Evolutionary conservation across 1,140 invertebrate species (phyloP).

Genomic region (Lepidostoma basale): DNA sequence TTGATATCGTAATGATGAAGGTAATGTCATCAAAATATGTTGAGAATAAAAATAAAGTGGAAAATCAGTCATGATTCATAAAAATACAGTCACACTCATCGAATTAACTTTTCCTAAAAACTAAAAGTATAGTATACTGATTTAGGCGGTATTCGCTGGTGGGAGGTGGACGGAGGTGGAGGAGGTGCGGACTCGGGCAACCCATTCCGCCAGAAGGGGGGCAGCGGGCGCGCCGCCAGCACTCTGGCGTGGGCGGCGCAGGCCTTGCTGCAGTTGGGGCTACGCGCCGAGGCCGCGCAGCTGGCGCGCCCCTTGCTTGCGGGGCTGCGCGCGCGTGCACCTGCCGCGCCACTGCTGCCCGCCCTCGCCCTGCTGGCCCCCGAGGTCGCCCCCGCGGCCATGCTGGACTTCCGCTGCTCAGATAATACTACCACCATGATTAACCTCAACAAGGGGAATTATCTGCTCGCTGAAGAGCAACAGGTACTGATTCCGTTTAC

Average conservation of each 20-base stretch:
- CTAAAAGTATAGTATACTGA: conserved; percentile 28
- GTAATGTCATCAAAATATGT: too few relatives aligned
- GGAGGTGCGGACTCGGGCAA: conserved; percentile 69
- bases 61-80: neutral
- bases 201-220: conserved; percentile 71
- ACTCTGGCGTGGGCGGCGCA: conserved; percentile 85
- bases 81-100: neutral
- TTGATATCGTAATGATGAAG: too few relatives aligned
- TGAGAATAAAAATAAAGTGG: too few relatives aligned
- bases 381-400: conserved; percentile 2
- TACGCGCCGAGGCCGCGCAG: conserved; percentile 73
- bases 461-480: conserved; percentile 35
- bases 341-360: conserved; percentile 15
- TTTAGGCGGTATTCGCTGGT: conserved; percentile 71
- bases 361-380: conserved; percentile 25
- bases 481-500: too few relatives aligned
- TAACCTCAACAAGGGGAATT: conserved; percentile 31
- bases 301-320: conserved; percentile 83
- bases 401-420: conserved; percentile 34
- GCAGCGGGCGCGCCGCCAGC: conserved; percentile 75
- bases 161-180: conserved; percentile 67
- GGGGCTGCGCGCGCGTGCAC: conserved; percentile 6
- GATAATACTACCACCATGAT: conserved; percentile 27
- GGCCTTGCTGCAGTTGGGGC: conserved; percentile 69
- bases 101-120: neutral